Percentiles rank a stretch among this genome's conserved stretches.
phyloP scores from a whole-genome alignment of 2,113 vertebrate genomes.

The Muntiacus reevesi region DNA sequence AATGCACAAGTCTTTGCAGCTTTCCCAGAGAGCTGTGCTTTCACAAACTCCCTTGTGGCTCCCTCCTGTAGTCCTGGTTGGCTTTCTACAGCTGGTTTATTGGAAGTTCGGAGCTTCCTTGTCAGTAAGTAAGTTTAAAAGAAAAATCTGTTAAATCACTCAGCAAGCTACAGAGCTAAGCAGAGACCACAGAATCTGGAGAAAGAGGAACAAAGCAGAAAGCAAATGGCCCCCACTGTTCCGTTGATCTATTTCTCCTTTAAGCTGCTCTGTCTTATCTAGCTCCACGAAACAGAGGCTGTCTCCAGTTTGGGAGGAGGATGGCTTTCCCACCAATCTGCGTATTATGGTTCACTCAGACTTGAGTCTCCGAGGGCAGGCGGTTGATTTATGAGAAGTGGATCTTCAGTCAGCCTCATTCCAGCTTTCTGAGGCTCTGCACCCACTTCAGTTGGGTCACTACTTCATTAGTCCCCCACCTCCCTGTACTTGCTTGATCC shows the following conservation, averaged over 20 bases:
- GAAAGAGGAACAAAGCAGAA: neutral
- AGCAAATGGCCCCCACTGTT: slow-evolving; percentile 35
- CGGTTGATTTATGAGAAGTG: neutral
- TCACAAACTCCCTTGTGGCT: neutral
- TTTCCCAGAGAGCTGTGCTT: neutral
- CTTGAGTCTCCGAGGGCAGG: neutral
- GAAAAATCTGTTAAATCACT: slow-evolving; percentile 36
- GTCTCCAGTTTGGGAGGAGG: neutral
- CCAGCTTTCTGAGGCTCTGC: neutral
- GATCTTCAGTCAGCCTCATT: slow-evolving; percentile 1
- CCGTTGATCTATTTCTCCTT: neutral
- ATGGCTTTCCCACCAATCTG: neutral
- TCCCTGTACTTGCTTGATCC: neutral
- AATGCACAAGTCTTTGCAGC: neutral
- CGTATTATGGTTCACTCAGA: neutral
- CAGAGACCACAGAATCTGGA: neutral
- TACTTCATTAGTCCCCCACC: neutral
- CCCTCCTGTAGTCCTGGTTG: neutral
- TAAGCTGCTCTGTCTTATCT: slow-evolving; percentile 23
- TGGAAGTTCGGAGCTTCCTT: slow-evolving; percentile 38
- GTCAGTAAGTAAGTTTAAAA: slow-evolving; percentile 3
- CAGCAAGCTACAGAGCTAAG: slow-evolving; percentile 46
- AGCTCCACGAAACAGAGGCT: neutral
- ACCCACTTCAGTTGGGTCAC: neutral
- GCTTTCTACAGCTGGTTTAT: slow-evolving; percentile 8